Evolutionary conservation across 2,113 vertebrate species (phyloP).

Genomic region (Struthio camelus): DNA sequence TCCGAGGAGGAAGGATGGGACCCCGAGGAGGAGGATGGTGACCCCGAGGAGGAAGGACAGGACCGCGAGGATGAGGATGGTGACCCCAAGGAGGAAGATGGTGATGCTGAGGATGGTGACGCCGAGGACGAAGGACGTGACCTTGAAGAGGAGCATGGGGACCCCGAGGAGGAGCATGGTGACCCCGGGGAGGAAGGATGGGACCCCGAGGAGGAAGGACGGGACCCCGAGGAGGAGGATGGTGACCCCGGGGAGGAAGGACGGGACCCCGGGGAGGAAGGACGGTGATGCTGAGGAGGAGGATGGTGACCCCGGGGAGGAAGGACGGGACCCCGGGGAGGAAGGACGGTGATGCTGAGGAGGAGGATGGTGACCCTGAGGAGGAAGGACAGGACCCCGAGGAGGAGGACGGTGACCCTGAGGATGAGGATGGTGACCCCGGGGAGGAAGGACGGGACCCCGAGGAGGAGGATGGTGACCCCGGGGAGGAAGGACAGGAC

Average conservation of each 20-base stretch:
- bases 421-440: too few relatives aligned
- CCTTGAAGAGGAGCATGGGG: background rate
- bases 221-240: background rate
- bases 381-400: too few relatives aligned
- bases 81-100: too few relatives aligned
- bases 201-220: too few relatives aligned
- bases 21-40: background rate
- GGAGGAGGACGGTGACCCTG: too few relatives aligned
- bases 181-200: background rate
- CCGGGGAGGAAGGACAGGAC: background rate
- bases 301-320: too few relatives aligned
- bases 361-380: too few relatives aligned
- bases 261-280: background rate
- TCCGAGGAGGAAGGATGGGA: background rate
- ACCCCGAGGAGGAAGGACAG: background rate
- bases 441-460: background rate
- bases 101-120: background rate
- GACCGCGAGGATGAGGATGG: too few relatives aligned
- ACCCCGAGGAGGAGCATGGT: too few relatives aligned
- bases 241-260: background rate
- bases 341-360: too few relatives aligned
- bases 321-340: too few relatives aligned
- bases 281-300: background rate
- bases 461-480: background rate
- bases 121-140: background rate